Conservation (phyloP, 2,113 vertebrate genomes). For the Varanus salvator region DNA sequence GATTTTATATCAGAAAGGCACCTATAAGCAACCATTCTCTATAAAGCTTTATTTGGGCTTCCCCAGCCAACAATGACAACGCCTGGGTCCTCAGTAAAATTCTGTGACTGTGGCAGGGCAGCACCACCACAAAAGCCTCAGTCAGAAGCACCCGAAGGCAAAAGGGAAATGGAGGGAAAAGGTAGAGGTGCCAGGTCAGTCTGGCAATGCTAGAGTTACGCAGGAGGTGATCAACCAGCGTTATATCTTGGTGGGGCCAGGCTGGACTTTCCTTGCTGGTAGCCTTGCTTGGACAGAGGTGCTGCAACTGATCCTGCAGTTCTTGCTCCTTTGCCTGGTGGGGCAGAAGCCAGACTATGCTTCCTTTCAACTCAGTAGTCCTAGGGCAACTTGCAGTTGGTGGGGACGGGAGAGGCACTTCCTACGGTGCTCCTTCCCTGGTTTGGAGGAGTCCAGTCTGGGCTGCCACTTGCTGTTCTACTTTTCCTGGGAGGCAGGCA, state of each 20-base stretch:
- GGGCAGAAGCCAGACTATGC: background rate
- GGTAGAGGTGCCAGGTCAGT: background rate
- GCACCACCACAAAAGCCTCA: too few relatives aligned
- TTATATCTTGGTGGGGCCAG: background rate
- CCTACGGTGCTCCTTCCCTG: background rate
- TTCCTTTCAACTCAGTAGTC: background rate
- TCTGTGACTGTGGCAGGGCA: too few relatives aligned
- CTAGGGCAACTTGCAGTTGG: background rate
- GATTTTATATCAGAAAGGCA: too few relatives aligned
- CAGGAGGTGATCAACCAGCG: background rate
- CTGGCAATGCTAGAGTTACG: background rate
- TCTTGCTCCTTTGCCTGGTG: background rate
- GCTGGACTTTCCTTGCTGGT: background rate
- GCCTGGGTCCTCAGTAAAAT: too few relatives aligned
- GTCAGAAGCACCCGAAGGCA: background rate
- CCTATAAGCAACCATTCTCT: too few relatives aligned
- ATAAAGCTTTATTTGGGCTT: too few relatives aligned
- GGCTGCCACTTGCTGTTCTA: too few relatives aligned
- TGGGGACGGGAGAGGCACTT: background rate
- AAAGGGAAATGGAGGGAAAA: background rate
- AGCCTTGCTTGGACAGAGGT: background rate
- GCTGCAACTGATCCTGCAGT: background rate
- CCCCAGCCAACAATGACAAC: too few relatives aligned
- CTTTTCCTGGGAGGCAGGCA: too few relatives aligned
- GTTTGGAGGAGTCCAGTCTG: background rate